Percentiles rank a stretch among this genome's conserved stretches.
These are phyloP conservation scores for Hapalemur alaotrensis DNA, from an alignment of 2,797 vertebrate genomes.

Conservation along the genomic window DNA sequence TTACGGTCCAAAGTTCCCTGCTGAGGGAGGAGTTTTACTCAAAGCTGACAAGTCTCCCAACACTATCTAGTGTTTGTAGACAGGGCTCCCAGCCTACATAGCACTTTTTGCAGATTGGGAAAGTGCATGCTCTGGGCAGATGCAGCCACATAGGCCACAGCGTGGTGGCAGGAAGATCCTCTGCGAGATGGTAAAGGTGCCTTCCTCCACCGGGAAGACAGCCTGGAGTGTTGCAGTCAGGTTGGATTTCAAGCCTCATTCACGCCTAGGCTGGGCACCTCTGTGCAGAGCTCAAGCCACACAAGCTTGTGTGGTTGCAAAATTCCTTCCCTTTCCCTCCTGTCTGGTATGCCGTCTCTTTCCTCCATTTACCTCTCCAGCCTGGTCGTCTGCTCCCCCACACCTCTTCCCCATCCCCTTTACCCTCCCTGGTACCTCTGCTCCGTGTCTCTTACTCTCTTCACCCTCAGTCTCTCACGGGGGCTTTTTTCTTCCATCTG, in stretches of 20 bases:
- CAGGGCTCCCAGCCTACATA: neutral
- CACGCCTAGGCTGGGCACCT: neutral
- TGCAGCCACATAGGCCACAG: neutral
- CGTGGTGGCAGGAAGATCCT: neutral
- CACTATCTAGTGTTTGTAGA: neutral
- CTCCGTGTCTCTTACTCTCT: neutral
- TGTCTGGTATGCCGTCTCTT: neutral
- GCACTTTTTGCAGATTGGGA: neutral
- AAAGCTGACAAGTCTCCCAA: neutral
- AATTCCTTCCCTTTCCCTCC: neutral
- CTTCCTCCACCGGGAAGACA: neutral
- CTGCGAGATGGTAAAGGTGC: neutral
- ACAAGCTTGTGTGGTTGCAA: neutral
- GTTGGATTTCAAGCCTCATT: neutral
- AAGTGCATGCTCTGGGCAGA: accelerated
- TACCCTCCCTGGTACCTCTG: neutral
- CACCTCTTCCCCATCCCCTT: neutral
- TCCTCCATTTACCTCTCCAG: neutral
- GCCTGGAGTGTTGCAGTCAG: neutral
- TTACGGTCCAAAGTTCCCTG: neutral
- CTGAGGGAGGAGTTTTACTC: neutral
- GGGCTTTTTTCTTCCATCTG: neutral
- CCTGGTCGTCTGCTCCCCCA: constrained; percentile 55
- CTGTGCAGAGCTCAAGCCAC: neutral
- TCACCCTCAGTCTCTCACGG: neutral